Conservation (phyloP, 2,888 invertebrate genomes). For the Caenorhabditis imperialis region DNA sequence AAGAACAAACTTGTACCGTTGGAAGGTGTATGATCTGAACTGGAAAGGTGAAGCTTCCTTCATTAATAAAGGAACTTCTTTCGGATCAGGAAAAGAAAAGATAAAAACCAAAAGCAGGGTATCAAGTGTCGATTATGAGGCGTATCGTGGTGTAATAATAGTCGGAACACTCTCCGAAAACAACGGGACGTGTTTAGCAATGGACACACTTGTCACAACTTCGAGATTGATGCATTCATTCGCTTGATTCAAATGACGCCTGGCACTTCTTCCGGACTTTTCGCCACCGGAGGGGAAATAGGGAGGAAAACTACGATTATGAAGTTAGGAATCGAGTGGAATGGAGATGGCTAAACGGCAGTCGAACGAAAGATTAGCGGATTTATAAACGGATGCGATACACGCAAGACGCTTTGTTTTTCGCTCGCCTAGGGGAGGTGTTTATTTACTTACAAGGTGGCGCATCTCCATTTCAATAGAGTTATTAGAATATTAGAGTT, state of each 20-base stretch:
- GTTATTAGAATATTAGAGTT: no score
- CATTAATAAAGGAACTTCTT: background rate
- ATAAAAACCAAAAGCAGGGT: background rate
- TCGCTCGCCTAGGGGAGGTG: background rate
- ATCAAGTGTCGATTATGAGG: slow-evolving; percentile 2
- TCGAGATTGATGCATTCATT: slow-evolving; percentile 37
- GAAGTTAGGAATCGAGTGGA: slow-evolving; percentile 14
- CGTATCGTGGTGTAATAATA: background rate
- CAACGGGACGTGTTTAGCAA: background rate
- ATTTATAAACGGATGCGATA: slow-evolving; percentile 40
- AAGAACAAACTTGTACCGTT: no score
- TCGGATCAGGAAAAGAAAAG: no score
- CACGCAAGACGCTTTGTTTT: slow-evolving; percentile 17
- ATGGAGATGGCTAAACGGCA: slow-evolving; percentile 8
- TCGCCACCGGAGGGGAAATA: no score
- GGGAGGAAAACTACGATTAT: slow-evolving; percentile 43
- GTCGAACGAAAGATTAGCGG: slow-evolving; percentile 39
- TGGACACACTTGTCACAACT: slow-evolving; percentile 44
- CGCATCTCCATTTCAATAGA: no score
- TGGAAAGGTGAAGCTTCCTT: no score
- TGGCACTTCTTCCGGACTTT: no score
- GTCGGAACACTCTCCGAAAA: background rate
- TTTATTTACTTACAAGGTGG: no score
- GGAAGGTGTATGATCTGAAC: no score
- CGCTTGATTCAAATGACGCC: no score